These are phyloP conservation scores for Cantharis lateralis DNA, from an alignment of 2,888 invertebrate genomes.

Conservation along the genomic window DNA sequence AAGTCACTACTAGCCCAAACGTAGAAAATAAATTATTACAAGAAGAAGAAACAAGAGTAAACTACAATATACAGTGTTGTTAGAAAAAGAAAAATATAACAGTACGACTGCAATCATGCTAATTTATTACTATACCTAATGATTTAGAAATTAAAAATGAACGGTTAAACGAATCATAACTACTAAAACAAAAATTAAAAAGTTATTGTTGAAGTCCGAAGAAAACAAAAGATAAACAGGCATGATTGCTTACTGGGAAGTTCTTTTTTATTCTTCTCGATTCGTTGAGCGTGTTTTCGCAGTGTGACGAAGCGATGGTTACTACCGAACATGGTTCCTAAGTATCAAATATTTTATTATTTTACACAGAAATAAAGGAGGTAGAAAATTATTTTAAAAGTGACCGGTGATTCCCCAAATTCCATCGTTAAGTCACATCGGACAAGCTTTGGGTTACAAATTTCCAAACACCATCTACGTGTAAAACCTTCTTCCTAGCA, in stretches of 20 bases:
- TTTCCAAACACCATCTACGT: background rate
- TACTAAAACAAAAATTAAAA: background rate
- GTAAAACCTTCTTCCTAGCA: background rate
- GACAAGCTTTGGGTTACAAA: background rate
- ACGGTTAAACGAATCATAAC: background rate
- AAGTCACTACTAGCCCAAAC: background rate
- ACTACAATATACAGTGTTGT: background rate
- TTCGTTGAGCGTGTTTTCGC: constrained; percentile 15
- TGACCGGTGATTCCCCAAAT: background rate
- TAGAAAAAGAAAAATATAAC: background rate
- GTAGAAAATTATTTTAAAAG: background rate
- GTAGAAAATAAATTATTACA: background rate
- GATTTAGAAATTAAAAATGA: background rate
- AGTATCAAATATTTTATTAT: constrained; percentile 16
- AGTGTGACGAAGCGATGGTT: constrained; percentile 17
- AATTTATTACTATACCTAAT: constrained; percentile 7
- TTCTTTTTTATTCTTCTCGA: constrained; percentile 8
- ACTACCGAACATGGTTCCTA: constrained; percentile 23
- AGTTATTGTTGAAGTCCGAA: constrained; percentile 1
- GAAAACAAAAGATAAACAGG: constrained; percentile 4
- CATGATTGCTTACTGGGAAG: constrained; percentile 24
- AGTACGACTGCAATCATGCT: constrained; percentile 11
- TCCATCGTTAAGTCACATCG: background rate
- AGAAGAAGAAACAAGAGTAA: background rate
- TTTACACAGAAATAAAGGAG: background rate